A percentile compares a stretch with the other conserved stretches of the same genome.
phyloP scores from a whole-genome alignment of 92 coral and sea anemone species.

The Pocillopora meandrina region DNA sequence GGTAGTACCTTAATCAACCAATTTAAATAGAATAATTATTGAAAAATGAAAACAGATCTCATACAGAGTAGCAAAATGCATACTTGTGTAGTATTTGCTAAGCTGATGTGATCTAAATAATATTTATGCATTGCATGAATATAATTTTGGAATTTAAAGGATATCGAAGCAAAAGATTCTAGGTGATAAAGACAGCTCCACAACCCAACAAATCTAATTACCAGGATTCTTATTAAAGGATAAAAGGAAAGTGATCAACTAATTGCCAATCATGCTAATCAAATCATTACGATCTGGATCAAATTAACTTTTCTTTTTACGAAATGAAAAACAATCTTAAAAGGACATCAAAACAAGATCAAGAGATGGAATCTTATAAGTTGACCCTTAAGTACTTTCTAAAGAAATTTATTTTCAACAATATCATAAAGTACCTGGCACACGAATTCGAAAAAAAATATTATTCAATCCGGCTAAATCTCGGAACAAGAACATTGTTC shows the following conservation, averaged over 20 bases:
- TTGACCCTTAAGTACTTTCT: neutral
- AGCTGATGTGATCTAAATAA: no score
- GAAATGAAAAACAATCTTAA: neutral
- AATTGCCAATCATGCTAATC: conserved; percentile 18
- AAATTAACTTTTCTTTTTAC: neutral
- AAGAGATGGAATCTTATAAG: neutral
- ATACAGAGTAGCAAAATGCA: no score
- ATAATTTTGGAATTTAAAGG: neutral
- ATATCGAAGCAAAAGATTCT: neutral
- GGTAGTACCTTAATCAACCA: no score
- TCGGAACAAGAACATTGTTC: neutral
- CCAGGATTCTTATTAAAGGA: conserved; percentile 9
- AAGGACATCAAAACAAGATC: neutral
- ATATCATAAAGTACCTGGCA: neutral
- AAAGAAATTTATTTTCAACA: neutral
- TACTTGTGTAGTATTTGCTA: no score
- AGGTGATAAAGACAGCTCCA: neutral
- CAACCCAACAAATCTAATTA: conserved; percentile 17
- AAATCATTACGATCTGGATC: neutral
- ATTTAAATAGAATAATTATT: no score
- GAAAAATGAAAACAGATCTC: no score
- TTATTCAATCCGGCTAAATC: neutral
- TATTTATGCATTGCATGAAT: no score
- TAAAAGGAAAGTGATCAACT: conserved; percentile 27
- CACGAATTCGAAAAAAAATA: neutral